A percentile compares a stretch with the other conserved stretches of the same genome.
Conservation (phyloP, 2,113 vertebrate genomes). For the Zosterops pallidus region DNA sequence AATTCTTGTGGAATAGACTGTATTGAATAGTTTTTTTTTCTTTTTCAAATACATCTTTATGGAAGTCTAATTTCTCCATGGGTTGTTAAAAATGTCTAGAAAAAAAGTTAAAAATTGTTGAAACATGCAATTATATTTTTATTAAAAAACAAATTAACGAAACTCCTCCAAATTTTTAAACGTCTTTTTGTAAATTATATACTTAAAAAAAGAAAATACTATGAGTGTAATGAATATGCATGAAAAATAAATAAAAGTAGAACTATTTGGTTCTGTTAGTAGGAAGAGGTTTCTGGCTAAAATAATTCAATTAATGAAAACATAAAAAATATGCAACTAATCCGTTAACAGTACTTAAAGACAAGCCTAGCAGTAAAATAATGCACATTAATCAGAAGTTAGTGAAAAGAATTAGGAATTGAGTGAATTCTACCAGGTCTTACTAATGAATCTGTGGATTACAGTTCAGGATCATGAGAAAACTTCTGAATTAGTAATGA, state of each 20-base stretch:
- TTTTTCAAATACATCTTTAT: not conserved
- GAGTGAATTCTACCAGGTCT: not conserved
- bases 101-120: not conserved
- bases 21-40: not conserved
- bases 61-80: not conserved
- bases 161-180: accelerated
- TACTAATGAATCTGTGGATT: not conserved
- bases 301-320: not conserved
- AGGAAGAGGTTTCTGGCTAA: not conserved
- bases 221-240: not conserved
- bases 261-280: not conserved
- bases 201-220: not conserved
- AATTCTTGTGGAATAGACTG: not conserved
- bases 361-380: not conserved
- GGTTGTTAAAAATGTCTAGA: not conserved
- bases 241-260: not conserved
- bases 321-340: not conserved
- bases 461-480: not conserved
- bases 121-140: not conserved
- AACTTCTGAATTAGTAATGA: not conserved
- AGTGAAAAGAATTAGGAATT: not conserved
- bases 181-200: not conserved
- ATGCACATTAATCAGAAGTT: not conserved
- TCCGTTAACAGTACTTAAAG: not conserved
- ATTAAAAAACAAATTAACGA: not conserved